A percentile compares a stretch with the other conserved stretches of the same genome.
Evolutionary conservation across 2,797 vertebrate species (phyloP).

Genomic region (Urosaurus nigricauda): DNA sequence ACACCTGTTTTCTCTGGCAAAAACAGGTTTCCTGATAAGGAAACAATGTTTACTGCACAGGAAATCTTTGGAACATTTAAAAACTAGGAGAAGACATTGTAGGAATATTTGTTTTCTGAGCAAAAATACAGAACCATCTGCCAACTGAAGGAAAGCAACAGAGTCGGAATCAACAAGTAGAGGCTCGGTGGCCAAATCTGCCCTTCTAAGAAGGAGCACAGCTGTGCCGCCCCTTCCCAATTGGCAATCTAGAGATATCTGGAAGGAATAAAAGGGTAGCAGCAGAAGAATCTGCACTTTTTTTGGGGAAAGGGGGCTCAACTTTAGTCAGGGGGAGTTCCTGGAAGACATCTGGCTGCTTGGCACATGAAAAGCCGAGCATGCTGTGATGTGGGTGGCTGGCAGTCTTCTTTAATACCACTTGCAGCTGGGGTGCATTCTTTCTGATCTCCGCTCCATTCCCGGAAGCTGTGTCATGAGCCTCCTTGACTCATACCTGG

Average conservation of each 20-base stretch:
- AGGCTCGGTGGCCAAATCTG: neutral
- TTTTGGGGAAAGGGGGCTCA: neutral
- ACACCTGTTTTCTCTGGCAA: too few relatives aligned
- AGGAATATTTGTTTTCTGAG: too few relatives aligned
- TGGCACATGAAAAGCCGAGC: neutral
- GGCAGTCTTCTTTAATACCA: neutral
- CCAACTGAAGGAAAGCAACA: too few relatives aligned
- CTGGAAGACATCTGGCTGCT: neutral
- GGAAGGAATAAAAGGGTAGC: neutral
- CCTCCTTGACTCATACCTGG: slow-evolving; percentile 10
- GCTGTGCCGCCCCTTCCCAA: too few relatives aligned
- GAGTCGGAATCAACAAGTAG: neutral
- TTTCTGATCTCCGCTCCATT: neutral
- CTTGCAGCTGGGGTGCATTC: neutral
- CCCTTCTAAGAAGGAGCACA: neutral
- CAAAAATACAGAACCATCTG: too few relatives aligned
- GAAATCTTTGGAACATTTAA: too few relatives aligned
- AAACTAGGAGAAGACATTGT: too few relatives aligned
- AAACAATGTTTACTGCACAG: too few relatives aligned
- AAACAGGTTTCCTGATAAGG: too few relatives aligned
- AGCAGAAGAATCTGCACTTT: neutral
- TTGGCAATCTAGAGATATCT: neutral
- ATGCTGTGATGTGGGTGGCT: neutral
- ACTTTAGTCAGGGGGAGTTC: neutral
- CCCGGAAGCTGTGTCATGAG: neutral